Conservation (phyloP, 2,888 invertebrate genomes). For the Rhingia campestris region DNA sequence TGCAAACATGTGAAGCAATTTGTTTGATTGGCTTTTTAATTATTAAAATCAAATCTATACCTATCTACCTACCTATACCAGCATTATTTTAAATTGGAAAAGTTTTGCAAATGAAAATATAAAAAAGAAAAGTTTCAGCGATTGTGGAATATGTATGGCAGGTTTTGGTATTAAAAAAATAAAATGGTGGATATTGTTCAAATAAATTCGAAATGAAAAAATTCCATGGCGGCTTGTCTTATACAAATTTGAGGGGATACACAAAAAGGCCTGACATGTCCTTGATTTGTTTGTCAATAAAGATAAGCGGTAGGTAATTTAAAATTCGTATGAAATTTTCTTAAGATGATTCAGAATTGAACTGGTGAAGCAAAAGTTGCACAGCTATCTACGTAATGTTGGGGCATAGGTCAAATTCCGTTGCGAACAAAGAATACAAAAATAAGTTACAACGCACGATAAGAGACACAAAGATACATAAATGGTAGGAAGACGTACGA, state of each 20-base stretch:
- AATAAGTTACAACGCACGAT: too few relatives aligned
- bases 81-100: conserved; percentile 14
- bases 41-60: conserved; percentile 23
- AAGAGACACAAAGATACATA: too few relatives aligned
- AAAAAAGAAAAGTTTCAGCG: neutral
- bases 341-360: conserved; percentile 3
- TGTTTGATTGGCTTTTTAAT: conserved; percentile 63
- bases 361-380: neutral
- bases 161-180: too few relatives aligned
- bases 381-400: neutral
- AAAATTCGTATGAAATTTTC: too few relatives aligned
- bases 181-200: too few relatives aligned
- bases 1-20: conserved; percentile 59
- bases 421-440: neutral
- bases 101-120: neutral
- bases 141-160: neutral
- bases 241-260: neutral
- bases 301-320: conserved; percentile 1
- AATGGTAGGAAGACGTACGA: too few relatives aligned
- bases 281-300: neutral
- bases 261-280: neutral
- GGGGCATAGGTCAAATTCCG: conserved; percentile 5
- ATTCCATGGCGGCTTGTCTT: conserved; percentile 25
- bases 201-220: conserved; percentile 8
- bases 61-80: neutral